Evolutionary conservation across 1,140 invertebrate genomes (phyloP), one percentile per base, ranked within the genome.

Genomic region (Lerema accius): DNA sequence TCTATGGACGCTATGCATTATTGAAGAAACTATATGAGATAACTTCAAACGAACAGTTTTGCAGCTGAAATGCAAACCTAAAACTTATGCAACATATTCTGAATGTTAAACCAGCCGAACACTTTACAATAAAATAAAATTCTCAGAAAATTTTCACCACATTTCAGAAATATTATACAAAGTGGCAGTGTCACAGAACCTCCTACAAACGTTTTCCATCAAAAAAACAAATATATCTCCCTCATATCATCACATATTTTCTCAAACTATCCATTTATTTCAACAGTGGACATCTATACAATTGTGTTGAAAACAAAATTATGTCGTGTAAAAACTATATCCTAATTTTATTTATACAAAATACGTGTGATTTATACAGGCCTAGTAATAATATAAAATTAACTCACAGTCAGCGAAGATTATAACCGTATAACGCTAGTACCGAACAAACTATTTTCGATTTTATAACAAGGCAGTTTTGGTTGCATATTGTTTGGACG

Each of bases 331-430:
- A 72, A 56, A 77, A 75, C 69, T 80, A 77, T 75, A 53, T 63
- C 37, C 58, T 67, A 66, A 56, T 66, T 5, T 23, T 61, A 71
- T 77, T 73, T 80, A 76, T 84, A 82, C 81, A 84, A 80, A 77
- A 78, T 78, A 81, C 63, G 59, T 72, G 62, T 58, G 48, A 67
- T 73, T 64, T 81, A 79, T 83, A 81, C 78, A 79, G 70, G 73
- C 71, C 77, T 71, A 68, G 43, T 56, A 58, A 65, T 51, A 61
- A 42, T 48, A 62, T 58, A 59, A 17, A 9, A 51, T 55, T 14
- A 26, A 37, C 9, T 61, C 46, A 63, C 11, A 42, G 15, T 51
- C 48, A 16, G 26, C 26, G 19, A 56, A 43, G 13, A 45, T 50
- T 10, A 35, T 23, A 23, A 23, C 19, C 19, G 5, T 23, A 13